Conservation (phyloP, 2,113 vertebrate genomes). For the rat (Rattus norvegicus) region DNA sequence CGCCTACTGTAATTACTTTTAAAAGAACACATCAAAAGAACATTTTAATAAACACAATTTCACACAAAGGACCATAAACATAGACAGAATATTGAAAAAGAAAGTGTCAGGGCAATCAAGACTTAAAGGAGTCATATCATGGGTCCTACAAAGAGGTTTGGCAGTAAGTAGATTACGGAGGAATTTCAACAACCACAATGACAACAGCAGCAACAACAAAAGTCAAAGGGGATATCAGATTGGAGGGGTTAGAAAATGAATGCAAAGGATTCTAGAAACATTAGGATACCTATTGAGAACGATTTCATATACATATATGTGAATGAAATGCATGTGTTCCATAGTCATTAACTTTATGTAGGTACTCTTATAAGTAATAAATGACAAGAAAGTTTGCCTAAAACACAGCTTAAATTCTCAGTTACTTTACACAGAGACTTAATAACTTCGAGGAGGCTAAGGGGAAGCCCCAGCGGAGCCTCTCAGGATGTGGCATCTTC, state of each 20-base stretch:
- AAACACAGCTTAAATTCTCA: background rate
- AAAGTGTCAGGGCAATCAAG: background rate
- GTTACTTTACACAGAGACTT: background rate
- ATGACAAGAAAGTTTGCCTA: background rate
- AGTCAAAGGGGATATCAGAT: background rate
- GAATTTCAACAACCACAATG: background rate
- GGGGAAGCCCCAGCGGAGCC: too few species aligned
- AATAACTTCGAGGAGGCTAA: background rate
- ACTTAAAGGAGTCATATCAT: background rate
- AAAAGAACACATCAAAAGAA: slow-evolving; percentile 58
- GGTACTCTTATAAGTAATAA: background rate
- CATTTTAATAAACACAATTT: slow-evolving; percentile 54
- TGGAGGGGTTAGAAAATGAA: background rate
- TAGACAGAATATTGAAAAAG: slow-evolving; percentile 10
- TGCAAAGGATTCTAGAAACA: background rate
- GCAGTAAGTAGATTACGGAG: slow-evolving; percentile 15
- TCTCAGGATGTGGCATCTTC: too few species aligned
- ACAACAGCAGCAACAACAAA: background rate
- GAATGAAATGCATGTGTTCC: background rate
- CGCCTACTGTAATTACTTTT: slow-evolving; percentile 37
- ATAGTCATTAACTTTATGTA: background rate
- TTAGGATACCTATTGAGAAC: background rate
- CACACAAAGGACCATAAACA: slow-evolving; percentile 27
- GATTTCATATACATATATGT: too few species aligned
- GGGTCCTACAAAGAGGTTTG: background rate